Percentiles rank a stretch among this genome's conserved stretches.
Evolutionary conservation across 2,888 invertebrate species (phyloP).

Genomic region (Ectemnius continuus): DNA sequence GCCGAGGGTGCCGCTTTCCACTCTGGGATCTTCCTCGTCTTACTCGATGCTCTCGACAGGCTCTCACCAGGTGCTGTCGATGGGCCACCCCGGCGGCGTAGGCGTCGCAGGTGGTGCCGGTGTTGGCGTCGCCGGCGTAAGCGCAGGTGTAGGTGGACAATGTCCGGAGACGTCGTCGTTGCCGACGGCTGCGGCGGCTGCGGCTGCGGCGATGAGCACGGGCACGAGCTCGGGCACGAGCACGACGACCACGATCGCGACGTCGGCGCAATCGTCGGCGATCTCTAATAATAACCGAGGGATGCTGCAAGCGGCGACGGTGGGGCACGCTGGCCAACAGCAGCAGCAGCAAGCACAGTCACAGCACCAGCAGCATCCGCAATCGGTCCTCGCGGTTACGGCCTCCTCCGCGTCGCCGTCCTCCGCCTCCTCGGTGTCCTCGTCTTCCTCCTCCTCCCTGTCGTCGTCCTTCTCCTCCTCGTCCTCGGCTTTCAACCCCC

Average conservation of each 20-base stretch:
- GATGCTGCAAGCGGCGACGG: constrained; percentile 66
- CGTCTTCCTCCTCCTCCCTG: constrained; percentile 51
- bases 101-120: constrained; percentile 29
- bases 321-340: constrained; percentile 59
- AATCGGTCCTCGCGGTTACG: constrained; percentile 50
- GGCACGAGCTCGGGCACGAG: background rate
- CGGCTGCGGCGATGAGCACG: background rate
- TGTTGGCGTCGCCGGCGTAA: constrained; percentile 29
- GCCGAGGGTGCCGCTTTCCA: constrained; percentile 57
- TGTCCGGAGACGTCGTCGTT: constrained; percentile 10
- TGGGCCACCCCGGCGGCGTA: constrained; percentile 10
- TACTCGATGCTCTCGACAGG: constrained; percentile 32
- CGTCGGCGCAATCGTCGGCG: constrained; percentile 62
- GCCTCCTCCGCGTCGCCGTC: constrained; percentile 59
- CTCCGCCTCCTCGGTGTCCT: constrained; percentile 48
- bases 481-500: constrained; percentile 1
- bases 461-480: constrained; percentile 58
- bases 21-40: constrained; percentile 22
- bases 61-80: background rate
- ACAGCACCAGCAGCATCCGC: constrained; percentile 33
- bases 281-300: constrained; percentile 75
- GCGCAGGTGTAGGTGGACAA: constrained; percentile 44
- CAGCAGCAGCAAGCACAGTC: constrained; percentile 6
- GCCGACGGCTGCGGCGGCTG: constrained; percentile 8
- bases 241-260: constrained; percentile 49